These are phyloP conservation scores for Taphrorychus bicolor DNA, from an alignment of 2,888 invertebrate species.

Conservation along the genomic window DNA sequence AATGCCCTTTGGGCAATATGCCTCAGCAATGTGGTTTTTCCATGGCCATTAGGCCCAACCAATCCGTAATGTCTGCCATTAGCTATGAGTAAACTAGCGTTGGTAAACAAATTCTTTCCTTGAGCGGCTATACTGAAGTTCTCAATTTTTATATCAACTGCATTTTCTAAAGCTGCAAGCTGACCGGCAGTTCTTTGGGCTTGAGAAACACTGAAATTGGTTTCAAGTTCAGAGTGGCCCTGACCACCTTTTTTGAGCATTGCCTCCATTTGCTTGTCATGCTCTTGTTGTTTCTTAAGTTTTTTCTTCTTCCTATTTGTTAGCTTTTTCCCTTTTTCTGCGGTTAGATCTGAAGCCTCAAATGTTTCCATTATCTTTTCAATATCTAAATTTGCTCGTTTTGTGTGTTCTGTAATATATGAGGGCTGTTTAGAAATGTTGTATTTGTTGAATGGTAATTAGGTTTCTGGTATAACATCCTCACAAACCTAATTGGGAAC, in stretches of 20 bases:
- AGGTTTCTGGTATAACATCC: too few relatives aligned
- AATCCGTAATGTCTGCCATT: slow-evolving; percentile 94
- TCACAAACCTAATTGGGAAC: too few relatives aligned
- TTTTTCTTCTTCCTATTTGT: slow-evolving; percentile 94
- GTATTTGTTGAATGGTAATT: too few relatives aligned
- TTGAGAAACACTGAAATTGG: slow-evolving; percentile 95
- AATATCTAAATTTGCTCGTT: too few relatives aligned
- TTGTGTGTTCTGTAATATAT: too few relatives aligned
- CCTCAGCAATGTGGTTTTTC: slow-evolving; percentile 94
- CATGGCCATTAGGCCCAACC: slow-evolving; percentile 98
- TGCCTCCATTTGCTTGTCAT: slow-evolving; percentile 85
- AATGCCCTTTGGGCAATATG: slow-evolving; percentile 92
- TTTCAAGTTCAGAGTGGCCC: slow-evolving; percentile 87
- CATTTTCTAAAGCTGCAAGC: slow-evolving; percentile 85
- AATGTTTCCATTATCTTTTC: slow-evolving; percentile 32
- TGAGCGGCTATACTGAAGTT: slow-evolving; percentile 98
- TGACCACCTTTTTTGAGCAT: slow-evolving; percentile 84
- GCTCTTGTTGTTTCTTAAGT: slow-evolving; percentile 86
- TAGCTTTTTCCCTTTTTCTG: slow-evolving; percentile 71
- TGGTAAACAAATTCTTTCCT: slow-evolving; percentile 96
- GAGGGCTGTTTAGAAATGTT: too few relatives aligned
- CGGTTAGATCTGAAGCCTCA: slow-evolving; percentile 17
- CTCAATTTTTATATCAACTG: slow-evolving; percentile 97
- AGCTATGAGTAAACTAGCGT: slow-evolving; percentile 92
- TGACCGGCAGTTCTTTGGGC: slow-evolving; percentile 77